Evolutionary conservation across 2,113 vertebrate genomes (phyloP).

Genomic region (Cyprinus carpio): DNA sequence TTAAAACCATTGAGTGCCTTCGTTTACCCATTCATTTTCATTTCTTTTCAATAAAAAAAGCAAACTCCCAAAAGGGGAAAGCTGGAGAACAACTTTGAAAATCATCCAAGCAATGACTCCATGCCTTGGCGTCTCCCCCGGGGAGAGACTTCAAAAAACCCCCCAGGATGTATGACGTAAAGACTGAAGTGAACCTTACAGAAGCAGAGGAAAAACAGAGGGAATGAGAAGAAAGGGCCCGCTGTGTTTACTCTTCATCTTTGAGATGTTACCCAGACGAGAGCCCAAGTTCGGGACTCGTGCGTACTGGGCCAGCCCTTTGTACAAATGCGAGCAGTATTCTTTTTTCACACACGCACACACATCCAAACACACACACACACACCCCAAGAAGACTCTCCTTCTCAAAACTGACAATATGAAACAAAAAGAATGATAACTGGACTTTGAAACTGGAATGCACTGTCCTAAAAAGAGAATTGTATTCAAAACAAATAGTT

Average conservation of each 20-base stretch:
- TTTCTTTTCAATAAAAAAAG: constrained; percentile 35
- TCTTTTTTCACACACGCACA: constrained; percentile 42
- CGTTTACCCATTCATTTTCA: constrained; percentile 32
- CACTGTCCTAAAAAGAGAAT: constrained; percentile 51
- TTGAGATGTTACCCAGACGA: constrained; percentile 53
- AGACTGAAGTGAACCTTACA: constrained; percentile 28
- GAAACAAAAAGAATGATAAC: constrained; percentile 49
- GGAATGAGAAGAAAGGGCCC: background rate
- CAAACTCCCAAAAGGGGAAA: background rate
- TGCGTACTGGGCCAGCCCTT: constrained; percentile 34
- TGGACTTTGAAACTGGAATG: constrained; percentile 50
- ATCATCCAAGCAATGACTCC: constrained; percentile 15
- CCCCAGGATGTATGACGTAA: constrained; percentile 9
- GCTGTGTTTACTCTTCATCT: constrained; percentile 36
- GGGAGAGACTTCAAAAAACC: background rate
- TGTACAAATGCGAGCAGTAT: constrained; percentile 56
- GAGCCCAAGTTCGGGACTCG: constrained; percentile 51
- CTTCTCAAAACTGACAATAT: constrained; percentile 31
- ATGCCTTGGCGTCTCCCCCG: constrained; percentile 19
- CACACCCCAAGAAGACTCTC: constrained; percentile 29
- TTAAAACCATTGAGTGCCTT: constrained; percentile 37
- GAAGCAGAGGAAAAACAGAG: constrained; percentile 29
- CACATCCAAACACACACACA: too few relatives aligned
- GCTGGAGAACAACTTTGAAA: constrained; percentile 20
- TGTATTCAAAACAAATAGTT: constrained; percentile 41